Base-by-base conservation (phyloP, 2,888 invertebrate species). In the Dendrolimus pini region DNA sequence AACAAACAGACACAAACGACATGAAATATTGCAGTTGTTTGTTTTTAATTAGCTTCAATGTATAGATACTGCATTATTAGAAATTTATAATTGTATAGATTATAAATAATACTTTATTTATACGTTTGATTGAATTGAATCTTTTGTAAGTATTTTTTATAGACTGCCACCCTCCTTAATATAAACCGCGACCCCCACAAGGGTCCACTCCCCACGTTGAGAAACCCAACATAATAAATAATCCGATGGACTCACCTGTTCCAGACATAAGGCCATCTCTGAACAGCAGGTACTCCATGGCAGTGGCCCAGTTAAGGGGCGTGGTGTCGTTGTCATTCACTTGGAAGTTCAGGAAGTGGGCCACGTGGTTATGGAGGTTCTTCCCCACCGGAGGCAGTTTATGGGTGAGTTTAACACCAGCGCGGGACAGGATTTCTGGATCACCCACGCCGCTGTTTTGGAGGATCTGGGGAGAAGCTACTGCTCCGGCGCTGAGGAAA, bases 381-480 rank as follows among this genome's bases (percentile, higher is more conserved):
- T 93, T 92, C 0, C 96, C 97, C 9, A 97, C 97, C 0, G 95
- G 94, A 0, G 96, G 96, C 53, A 97, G 89, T 72, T 94, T 89
- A 68, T 95, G 95, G 1, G 96, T 83, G 0, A 94, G 87, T 0
- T 93, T 93, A 0, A 96, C 93, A 18, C 95, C 92, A 0, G 91
- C 93, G 63, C 89, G 84, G 10, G 92, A 69, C 14, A 97, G 87
- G 13, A 97, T 95, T 0, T 93, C 93, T 1, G 92, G 92, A 42
- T 96, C 96, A 0, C 97, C 97, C 10, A 98, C 92, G 9, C 99
- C 99, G 65, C 98, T 98, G 54, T 98, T 92, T 72, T 98, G 92
- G 12, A 99, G 93, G 55, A 99, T 89, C 78, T 99, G 99, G 0
- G 99, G 98, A 0, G 98, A 96, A 66, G 97, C 98, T 1, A 99